phyloP scores from a whole-genome alignment of 2,797 vertebrate genomes.

The Liparis tanakae region DNA sequence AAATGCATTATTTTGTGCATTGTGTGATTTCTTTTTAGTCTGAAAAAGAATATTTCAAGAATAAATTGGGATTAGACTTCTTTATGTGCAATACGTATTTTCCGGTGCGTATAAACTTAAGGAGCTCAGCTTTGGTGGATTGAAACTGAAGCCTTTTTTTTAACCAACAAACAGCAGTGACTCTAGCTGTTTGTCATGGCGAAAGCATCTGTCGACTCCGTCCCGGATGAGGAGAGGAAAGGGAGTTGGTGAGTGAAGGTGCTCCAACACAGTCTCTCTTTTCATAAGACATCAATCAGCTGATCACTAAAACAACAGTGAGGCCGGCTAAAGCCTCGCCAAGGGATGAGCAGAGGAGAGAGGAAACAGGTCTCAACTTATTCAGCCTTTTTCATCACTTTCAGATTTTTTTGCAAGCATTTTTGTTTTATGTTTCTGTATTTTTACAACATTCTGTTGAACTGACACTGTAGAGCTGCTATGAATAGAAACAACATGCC shows the following conservation, averaged over 20 bases:
- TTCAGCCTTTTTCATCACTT: neutral
- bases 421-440: neutral
- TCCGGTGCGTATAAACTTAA: slow-evolving; percentile 42
- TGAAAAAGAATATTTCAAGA: slow-evolving; percentile 21
- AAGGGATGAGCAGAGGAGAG: neutral
- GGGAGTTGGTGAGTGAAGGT: slow-evolving; percentile 20
- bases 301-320: slow-evolving; percentile 33
- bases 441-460: slow-evolving; percentile 6
- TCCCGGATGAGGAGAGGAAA: slow-evolving; percentile 1
- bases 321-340: neutral
- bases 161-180: slow-evolving; percentile 30
- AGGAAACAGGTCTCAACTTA: neutral
- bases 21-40: slow-evolving; percentile 38
- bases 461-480: neutral
- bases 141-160: slow-evolving; percentile 32
- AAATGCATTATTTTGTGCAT: slow-evolving; percentile 32
- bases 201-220: slow-evolving; percentile 31
- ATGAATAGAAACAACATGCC: neutral
- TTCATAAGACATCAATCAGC: slow-evolving; percentile 17
- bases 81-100: slow-evolving; percentile 27
- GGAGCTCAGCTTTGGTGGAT: slow-evolving; percentile 45
- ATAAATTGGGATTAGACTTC: slow-evolving; percentile 46
- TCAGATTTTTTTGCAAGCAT: neutral
- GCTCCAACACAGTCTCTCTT: neutral
- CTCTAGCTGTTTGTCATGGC: slow-evolving; percentile 39